These are phyloP conservation scores for Drosophila cognata DNA, from an alignment of 2,888 invertebrate species.

Conservation along the genomic window DNA sequence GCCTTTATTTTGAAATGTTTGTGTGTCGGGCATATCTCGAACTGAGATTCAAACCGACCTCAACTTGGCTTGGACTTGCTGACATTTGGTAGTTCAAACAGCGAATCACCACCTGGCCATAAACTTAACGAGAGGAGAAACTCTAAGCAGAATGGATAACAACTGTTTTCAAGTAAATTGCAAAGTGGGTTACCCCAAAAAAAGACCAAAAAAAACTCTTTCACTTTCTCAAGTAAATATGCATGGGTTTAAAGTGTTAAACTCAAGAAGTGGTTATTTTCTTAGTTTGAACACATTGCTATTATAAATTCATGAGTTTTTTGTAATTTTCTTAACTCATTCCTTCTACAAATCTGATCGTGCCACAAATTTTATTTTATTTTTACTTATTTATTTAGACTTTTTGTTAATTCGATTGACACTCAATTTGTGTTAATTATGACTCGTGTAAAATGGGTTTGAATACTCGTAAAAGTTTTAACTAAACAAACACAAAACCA, in stretches of 20 bases:
- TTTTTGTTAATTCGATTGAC: background rate
- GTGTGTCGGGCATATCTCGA: constrained; percentile 27
- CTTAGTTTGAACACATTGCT: background rate
- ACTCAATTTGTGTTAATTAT: background rate
- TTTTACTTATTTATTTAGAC: background rate
- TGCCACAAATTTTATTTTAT: background rate
- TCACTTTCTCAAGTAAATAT: constrained; percentile 4
- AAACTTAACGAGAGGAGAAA: constrained; percentile 31
- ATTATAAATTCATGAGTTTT: background rate
- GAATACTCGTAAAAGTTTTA: background rate
- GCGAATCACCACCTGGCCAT: constrained; percentile 7
- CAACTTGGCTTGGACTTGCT: constrained; percentile 20
- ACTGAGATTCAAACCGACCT: constrained; percentile 12
- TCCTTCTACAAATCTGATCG: background rate
- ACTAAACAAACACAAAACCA: constrained; percentile 5
- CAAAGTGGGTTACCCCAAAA: constrained; percentile 12
- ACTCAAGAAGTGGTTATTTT: background rate
- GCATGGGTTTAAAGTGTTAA: background rate
- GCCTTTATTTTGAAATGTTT: background rate
- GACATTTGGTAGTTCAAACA: constrained; percentile 11
- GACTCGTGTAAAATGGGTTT: background rate
- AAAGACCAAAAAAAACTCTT: background rate
- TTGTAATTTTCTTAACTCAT: background rate
- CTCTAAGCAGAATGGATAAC: background rate
- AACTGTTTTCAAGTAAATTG: constrained; percentile 1